Evolutionary conservation across 2,113 vertebrate genomes (phyloP), one percentile per base, ranked within the genome.

Genomic region (Hiodon tergisus): DNA sequence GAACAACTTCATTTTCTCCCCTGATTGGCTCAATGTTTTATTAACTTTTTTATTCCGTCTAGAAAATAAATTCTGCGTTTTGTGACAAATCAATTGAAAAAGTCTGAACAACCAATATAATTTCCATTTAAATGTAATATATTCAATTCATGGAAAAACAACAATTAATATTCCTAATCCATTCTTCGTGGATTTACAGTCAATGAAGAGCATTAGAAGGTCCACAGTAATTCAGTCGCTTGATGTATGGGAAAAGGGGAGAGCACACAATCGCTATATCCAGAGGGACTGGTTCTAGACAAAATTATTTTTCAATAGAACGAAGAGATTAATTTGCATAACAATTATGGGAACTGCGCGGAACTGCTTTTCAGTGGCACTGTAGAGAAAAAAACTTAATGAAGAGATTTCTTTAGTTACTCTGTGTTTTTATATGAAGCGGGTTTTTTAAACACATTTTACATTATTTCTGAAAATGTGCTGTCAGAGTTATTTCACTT

Each of bases 261-360:
- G 83, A 81, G 86, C 31, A 87, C 83, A 84, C 71, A 84, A 84
- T 80, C 78, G 79, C 77, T 80, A 78, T 81, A 81, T 83, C 84
- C 84, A 84, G 68, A 87, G 83, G 83, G 81, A 81, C 79, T 80
- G 81, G 82, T 82, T 86, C 88, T 89, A 87, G 87, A 90, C 86
- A 88, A 89, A 89, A 91, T 89, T 82, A 91, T 90, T 90, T 90
- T 83, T 91, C 87, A 89, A 88, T 90, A 85, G 80, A 87, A 87
- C 71, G 82, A 87, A 83, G 86, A 86, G 85, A 71, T 81, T 82
- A 82, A 91, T 91, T 91, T 85, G 87, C 91, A 89, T 91, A 82
- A 91, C 87, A 91, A 91, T 91, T 85, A 85, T 89, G 90, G 88
- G 89, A 90, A 91, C 87, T 83, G 81, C 86, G 85, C 85, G 81